Conservation (phyloP, 2,888 invertebrate genomes). For the Pyrgus malvae region DNA sequence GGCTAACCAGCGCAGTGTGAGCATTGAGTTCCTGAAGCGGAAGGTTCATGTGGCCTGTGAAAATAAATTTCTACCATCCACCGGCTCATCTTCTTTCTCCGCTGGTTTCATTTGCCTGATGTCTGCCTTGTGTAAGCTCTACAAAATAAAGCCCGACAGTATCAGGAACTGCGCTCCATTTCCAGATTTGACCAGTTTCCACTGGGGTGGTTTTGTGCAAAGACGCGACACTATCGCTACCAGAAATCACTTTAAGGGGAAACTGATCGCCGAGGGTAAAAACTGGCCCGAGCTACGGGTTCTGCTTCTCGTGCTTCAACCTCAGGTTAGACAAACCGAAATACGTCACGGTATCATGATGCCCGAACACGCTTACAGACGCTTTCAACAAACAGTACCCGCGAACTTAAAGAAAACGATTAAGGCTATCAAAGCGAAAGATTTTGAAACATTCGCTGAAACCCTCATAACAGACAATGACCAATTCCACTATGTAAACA, state of each 20-base stretch:
- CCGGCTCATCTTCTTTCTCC: slow-evolving; percentile 5
- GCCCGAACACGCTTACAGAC: background rate
- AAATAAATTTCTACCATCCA: slow-evolving; percentile 5
- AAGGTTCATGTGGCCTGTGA: slow-evolving; percentile 18
- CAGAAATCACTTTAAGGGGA: slow-evolving; percentile 6
- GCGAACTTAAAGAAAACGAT: background rate
- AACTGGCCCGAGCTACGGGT: slow-evolving; percentile 16
- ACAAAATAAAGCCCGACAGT: slow-evolving; percentile 4
- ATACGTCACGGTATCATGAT: background rate
- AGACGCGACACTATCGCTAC: background rate
- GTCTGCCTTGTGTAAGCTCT: slow-evolving; percentile 8
- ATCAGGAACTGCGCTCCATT: background rate
- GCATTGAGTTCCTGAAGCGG: slow-evolving; percentile 10
- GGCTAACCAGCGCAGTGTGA: slow-evolving; percentile 12
- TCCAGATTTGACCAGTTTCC: background rate
- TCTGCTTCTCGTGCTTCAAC: background rate
- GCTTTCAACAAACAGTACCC: background rate
- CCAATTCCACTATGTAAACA: slow-evolving; percentile 3
- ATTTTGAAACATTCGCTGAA: slow-evolving; percentile 11
- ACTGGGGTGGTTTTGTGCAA: slow-evolving; percentile 7
- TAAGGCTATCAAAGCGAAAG: slow-evolving; percentile 1
- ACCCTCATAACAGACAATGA: slow-evolving; percentile 10
- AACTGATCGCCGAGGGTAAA: slow-evolving; percentile 8
- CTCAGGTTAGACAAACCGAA: background rate
- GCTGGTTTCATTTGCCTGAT: slow-evolving; percentile 5